These are phyloP conservation scores for Bombycilla garrulus DNA, from an alignment of 2,113 vertebrate species.

Conservation along the genomic window DNA sequence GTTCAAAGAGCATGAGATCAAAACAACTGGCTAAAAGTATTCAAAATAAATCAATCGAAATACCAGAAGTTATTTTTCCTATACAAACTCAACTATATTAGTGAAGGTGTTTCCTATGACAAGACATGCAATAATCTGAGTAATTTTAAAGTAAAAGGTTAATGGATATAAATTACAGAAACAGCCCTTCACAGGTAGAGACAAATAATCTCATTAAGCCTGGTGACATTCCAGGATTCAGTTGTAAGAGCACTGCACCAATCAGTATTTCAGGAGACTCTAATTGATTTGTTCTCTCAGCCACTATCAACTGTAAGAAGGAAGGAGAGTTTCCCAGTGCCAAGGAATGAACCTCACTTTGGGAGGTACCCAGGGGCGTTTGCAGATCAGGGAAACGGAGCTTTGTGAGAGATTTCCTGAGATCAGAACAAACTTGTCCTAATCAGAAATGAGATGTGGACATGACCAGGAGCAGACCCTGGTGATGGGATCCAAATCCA, in stretches of 20 bases:
- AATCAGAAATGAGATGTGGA: not conserved
- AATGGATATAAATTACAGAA: not conserved
- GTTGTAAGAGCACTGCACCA: not conserved
- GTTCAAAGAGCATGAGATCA: not conserved
- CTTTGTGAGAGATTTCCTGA: not conserved
- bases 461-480: not conserved
- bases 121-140: not conserved
- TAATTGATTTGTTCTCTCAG: not conserved
- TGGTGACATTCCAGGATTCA: not conserved
- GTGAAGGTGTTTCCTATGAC: not conserved
- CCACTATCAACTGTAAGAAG: not conserved
- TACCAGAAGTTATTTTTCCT: not conserved
- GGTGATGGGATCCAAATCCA: not conserved
- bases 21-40: not conserved
- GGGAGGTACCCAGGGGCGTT: not conserved
- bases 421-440: not conserved
- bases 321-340: not conserved
- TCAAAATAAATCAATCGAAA: not conserved
- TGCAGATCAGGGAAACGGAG: not conserved
- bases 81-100: not conserved
- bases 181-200: not conserved
- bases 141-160: not conserved
- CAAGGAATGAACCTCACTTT: accelerated
- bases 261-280: not conserved
- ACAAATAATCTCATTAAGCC: constrained; percentile 7